These are phyloP conservation scores for Magallana ariakensis DNA, from an alignment of 1,140 invertebrate genomes.

Conservation along the genomic window DNA sequence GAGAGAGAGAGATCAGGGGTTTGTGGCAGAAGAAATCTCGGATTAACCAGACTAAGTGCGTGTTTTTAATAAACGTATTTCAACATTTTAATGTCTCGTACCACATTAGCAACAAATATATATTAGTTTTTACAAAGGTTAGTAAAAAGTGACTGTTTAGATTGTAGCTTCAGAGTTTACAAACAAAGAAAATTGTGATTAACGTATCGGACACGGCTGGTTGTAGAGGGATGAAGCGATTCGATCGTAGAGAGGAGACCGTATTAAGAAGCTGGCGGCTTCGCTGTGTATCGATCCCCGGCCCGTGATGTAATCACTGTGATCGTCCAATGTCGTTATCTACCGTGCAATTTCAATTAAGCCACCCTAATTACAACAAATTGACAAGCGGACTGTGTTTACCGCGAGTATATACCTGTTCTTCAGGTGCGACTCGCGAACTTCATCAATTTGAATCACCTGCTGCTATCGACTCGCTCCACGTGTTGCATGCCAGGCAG, in stretches of 20 bases:
- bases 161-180: no score
- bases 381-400: neutral
- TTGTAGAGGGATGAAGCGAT: neutral
- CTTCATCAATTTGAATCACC: neutral
- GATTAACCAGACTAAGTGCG: no score
- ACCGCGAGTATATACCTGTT: neutral
- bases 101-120: no score
- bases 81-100: no score
- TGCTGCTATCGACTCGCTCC: neutral
- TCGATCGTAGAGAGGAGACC: neutral
- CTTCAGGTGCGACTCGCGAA: neutral
- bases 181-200: neutral
- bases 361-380: constrained; percentile 19
- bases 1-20: no score
- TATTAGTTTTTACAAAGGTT: no score
- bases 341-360: constrained; percentile 27
- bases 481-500: no score
- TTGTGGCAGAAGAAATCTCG: no score
- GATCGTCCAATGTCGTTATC: neutral
- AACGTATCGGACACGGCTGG: neutral
- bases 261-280: neutral
- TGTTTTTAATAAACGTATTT: no score
- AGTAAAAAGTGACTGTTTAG: no score
- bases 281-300: neutral
- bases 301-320: neutral